Base-by-base conservation (phyloP, 2,888 invertebrate genomes). In the Plagiodera versicolora region DNA sequence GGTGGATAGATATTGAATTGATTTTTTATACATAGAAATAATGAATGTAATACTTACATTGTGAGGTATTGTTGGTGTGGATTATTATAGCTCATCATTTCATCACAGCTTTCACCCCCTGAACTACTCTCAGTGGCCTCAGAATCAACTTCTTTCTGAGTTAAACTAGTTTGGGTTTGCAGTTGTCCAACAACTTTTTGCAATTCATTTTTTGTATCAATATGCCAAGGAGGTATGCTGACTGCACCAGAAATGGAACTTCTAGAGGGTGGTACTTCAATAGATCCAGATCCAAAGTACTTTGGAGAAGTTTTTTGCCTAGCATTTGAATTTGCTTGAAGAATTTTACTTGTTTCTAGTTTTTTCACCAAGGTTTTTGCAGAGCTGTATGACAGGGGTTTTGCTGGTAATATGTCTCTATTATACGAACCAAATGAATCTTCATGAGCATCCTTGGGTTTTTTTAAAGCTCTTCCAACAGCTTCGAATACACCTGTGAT, bases 41-140 rank as follows among this genome's bases (percentile, higher is more conserved):
- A 24, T 24, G 6, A 24, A 24, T 6, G 52, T 45, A 19, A 20
- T 70, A 89, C 92, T 91, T 81, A 93, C 93, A 93, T 89, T 59
- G 90, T 84, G 80, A 92, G 84, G 63, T 85, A 85, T 73, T 89
- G 89, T 75, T 91, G 91, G 74, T 87, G 86, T 51, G 86, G 84
- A 81, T 92, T 92, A 79, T 87, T 91, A 81, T 90, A 92, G 62
- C 83, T 81, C 68, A 91, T 87, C 81, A 89, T 87, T 79, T 96
- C 95, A 82, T 96, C 95, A 79, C 93, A 93, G 74, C 94, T 95
- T 79, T 96, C 96, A 30, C 94, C 95, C 55, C 95, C 96, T 14
- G 95, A 95, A 75, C 95, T 95, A 63, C 94, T 94, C 14, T 90
- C 94, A 0, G 97, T 97, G 32, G 93, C 95, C 82, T 97, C 96